Evolutionary conservation across 2,888 invertebrate species (phyloP).

Genomic region (Thyatira batis): DNA sequence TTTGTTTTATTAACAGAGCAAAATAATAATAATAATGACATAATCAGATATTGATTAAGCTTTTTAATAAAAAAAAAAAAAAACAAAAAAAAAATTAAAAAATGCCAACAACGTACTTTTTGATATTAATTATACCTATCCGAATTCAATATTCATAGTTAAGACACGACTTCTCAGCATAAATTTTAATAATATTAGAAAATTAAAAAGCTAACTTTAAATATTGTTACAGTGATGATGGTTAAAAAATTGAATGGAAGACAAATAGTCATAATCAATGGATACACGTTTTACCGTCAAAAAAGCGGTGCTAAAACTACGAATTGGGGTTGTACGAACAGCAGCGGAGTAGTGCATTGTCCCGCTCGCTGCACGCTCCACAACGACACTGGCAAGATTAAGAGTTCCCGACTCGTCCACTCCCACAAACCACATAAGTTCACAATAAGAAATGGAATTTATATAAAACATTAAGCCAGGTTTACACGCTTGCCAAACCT

Average conservation of each 20-base stretch:
- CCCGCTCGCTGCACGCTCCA: neutral
- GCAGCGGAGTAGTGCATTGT: neutral
- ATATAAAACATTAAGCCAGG: neutral
- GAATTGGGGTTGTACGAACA: neutral
- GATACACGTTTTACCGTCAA: neutral
- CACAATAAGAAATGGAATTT: neutral
- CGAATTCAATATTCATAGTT: no score
- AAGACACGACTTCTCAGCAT: no score
- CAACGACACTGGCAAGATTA: neutral
- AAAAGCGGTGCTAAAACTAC: neutral
- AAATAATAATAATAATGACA: no score
- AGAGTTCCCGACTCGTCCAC: neutral
- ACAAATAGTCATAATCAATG: neutral
- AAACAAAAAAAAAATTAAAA: no score
- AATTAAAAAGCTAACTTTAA: no score
- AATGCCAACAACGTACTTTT: no score
- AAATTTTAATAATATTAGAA: no score
- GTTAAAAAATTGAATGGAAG: neutral
- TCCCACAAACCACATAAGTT: neutral
- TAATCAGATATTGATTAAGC: no score
- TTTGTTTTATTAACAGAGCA: no score
- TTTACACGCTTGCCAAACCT: no score
- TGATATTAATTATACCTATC: no score
- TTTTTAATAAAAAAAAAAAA: no score
- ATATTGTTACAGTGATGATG: neutral